phyloP scores from a whole-genome alignment of 2,113 vertebrate species.

The Bos indicus region DNA sequence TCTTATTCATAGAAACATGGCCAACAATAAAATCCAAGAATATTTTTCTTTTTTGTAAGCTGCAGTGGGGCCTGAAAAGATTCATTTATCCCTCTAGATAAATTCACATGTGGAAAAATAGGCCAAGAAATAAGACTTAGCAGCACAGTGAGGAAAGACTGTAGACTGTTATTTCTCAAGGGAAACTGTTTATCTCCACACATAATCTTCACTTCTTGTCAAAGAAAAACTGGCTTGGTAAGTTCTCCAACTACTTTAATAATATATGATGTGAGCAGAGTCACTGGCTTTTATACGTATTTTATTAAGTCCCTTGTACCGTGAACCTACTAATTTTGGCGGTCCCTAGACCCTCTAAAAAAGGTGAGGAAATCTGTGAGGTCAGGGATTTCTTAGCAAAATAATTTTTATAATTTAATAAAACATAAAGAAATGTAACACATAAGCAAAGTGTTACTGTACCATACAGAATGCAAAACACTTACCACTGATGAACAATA shows the following conservation, averaged over 20 bases:
- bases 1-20: neutral
- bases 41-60: neutral
- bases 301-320: neutral
- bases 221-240: neutral
- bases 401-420: constrained; percentile 27
- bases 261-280: neutral
- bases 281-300: neutral
- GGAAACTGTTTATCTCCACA: constrained; percentile 1
- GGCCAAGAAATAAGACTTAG: neutral
- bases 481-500: neutral
- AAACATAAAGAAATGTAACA: neutral
- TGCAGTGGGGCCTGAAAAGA: neutral
- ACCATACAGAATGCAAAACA: neutral
- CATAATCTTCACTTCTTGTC: constrained; percentile 12
- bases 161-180: constrained; percentile 21
- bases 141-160: neutral
- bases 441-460: neutral
- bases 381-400: neutral
- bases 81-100: neutral
- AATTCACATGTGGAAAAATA: neutral
- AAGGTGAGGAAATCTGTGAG: neutral
- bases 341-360: neutral
- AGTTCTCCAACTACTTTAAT: neutral
- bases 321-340: neutral
- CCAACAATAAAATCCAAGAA: neutral